phyloP scores from a whole-genome alignment of 2,797 vertebrate genomes.

The Pitangus sulphuratus region DNA sequence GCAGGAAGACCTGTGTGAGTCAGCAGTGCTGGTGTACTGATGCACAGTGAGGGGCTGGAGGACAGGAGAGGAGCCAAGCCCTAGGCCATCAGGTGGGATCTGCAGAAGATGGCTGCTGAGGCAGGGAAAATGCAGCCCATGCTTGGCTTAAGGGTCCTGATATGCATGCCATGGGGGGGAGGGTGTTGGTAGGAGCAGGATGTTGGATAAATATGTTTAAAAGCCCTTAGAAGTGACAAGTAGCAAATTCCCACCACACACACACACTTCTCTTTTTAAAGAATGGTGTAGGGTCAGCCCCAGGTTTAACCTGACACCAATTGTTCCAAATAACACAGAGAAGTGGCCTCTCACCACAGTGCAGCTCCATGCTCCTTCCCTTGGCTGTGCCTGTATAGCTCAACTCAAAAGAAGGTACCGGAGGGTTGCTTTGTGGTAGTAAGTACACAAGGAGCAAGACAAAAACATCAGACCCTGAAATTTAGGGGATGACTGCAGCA shows the following conservation, averaged over 20 bases:
- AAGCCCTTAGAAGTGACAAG: background rate
- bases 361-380: background rate
- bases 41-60: accelerated
- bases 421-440: background rate
- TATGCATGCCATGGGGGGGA: accelerated
- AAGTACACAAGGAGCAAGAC: background rate
- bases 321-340: accelerated
- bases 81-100: background rate
- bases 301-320: background rate
- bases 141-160: background rate
- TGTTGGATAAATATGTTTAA: background rate
- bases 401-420: background rate
- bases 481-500: background rate
- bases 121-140: background rate
- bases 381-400: background rate
- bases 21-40: accelerated
- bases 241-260: background rate
- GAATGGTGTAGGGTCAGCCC: accelerated
- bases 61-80: background rate
- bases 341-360: background rate
- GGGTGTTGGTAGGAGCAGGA: background rate
- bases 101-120: background rate
- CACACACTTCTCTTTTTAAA: background rate
- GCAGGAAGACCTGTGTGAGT: background rate
- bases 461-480: background rate